Evolutionary conservation across 2,797 vertebrate species (phyloP).

Genomic region (Odontamblyopus rebecca): DNA sequence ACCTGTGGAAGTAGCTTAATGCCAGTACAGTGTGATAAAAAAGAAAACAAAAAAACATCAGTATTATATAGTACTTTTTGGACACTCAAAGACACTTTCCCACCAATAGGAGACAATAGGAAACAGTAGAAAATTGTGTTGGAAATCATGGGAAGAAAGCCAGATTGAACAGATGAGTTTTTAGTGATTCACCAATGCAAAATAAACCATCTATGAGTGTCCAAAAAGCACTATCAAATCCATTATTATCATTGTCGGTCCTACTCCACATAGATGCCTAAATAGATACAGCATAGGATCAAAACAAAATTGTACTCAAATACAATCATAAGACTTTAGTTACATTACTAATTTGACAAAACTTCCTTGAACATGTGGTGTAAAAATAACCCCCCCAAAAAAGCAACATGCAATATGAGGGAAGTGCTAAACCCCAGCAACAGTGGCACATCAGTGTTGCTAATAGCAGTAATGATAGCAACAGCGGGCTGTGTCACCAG

Average conservation of each 20-base stretch:
- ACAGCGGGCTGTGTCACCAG: slow-evolving; percentile 59
- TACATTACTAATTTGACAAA: not conserved
- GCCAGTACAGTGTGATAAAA: no score
- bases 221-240: not conserved
- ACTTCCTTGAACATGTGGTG: not conserved
- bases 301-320: not conserved
- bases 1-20: no score
- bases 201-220: not conserved
- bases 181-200: no score
- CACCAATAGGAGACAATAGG: no score
- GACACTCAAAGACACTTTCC: no score
- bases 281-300: no score
- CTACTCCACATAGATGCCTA: no score
- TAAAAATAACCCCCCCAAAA: slow-evolving; percentile 25
- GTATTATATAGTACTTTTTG: no score
- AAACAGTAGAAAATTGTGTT: no score
- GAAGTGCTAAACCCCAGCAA: slow-evolving; percentile 56
- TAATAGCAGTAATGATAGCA: slow-evolving; percentile 73
- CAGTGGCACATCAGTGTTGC: slow-evolving; percentile 63
- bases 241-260: not conserved
- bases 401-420: slow-evolving; percentile 44
- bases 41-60: no score
- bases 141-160: no score
- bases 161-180: no score
- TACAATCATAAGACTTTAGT: not conserved